phyloP scores from a whole-genome alignment of 2,888 invertebrate genomes.

The Brachypalpus laphriformis region DNA sequence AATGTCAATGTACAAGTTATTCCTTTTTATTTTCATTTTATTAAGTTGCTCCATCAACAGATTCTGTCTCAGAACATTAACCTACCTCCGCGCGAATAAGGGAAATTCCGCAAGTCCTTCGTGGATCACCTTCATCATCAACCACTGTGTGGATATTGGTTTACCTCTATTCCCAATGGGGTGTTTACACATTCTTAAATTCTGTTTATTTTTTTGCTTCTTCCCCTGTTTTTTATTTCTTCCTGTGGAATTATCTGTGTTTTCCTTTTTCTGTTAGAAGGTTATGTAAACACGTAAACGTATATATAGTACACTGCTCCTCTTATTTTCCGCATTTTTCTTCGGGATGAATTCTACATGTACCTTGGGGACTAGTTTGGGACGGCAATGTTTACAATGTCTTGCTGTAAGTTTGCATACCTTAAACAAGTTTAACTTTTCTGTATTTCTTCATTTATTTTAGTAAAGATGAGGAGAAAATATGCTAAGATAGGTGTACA shows the following conservation, averaged over 20 bases:
- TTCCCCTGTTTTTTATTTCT: constrained; percentile 23
- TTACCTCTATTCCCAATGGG: constrained; percentile 65
- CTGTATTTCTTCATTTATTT: background rate
- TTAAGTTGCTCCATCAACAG: constrained; percentile 37
- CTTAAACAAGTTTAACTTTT: background rate
- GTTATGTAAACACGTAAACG: constrained; percentile 62
- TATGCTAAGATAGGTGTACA: too few relatives aligned
- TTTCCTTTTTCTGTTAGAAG: constrained; percentile 35
- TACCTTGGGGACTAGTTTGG: constrained; percentile 43
- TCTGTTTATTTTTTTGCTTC: constrained; percentile 45
- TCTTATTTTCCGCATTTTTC: constrained; percentile 23
- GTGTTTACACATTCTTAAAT: constrained; percentile 69
- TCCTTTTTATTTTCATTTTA: constrained; percentile 22
- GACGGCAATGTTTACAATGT: background rate
- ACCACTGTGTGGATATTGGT: constrained; percentile 49
- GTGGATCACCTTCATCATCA: constrained; percentile 26
- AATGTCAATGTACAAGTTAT: background rate
- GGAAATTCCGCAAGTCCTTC: constrained; percentile 14
- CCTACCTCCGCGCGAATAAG: background rate
- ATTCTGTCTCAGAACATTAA: constrained; percentile 35
- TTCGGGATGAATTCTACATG: background rate
- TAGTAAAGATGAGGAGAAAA: background rate
- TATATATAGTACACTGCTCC: constrained; percentile 17
- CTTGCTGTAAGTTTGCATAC: background rate
- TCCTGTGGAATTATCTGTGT: constrained; percentile 42